Conservation (phyloP, 2,888 invertebrate genomes). For the Sphaerophoria taeniata region DNA sequence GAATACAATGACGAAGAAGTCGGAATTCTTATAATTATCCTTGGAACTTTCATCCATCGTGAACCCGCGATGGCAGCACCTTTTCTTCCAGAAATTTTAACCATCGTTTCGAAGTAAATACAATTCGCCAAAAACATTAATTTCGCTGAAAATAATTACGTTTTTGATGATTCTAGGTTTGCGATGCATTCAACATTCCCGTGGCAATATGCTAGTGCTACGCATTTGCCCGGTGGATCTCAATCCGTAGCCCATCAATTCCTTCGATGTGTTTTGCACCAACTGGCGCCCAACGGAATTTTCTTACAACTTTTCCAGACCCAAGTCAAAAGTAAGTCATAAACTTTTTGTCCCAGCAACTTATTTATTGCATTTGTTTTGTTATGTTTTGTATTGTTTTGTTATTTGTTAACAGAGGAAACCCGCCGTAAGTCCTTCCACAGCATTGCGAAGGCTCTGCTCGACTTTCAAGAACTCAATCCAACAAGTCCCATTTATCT, state of each 20-base stretch:
- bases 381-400: too few relatives aligned
- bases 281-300: slow-evolving; percentile 97
- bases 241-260: slow-evolving; percentile 98
- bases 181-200: slow-evolving; percentile 91
- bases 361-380: not conserved
- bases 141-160: not conserved
- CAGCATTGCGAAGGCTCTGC: slow-evolving; percentile 95
- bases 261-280: slow-evolving; percentile 97
- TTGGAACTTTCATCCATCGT: slow-evolving; percentile 97
- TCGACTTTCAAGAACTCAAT: slow-evolving; percentile 98
- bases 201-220: slow-evolving; percentile 94
- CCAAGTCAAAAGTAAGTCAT: slow-evolving; percentile 88
- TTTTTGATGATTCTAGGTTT: slow-evolving; percentile 83
- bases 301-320: slow-evolving; percentile 98
- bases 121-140: not conserved
- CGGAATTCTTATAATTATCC: slow-evolving; percentile 94
- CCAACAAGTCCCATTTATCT: slow-evolving; percentile 97
- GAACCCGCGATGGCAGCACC: slow-evolving; percentile 98
- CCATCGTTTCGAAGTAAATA: slow-evolving; percentile 92
- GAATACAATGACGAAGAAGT: slow-evolving; percentile 98
- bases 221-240: slow-evolving; percentile 96
- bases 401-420: slow-evolving; percentile 77
- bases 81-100: slow-evolving; percentile 94
- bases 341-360: not conserved
- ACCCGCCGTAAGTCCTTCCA: slow-evolving; percentile 93